Conservation (phyloP, 2,888 invertebrate species). For the Tachystola acroxantha region DNA sequence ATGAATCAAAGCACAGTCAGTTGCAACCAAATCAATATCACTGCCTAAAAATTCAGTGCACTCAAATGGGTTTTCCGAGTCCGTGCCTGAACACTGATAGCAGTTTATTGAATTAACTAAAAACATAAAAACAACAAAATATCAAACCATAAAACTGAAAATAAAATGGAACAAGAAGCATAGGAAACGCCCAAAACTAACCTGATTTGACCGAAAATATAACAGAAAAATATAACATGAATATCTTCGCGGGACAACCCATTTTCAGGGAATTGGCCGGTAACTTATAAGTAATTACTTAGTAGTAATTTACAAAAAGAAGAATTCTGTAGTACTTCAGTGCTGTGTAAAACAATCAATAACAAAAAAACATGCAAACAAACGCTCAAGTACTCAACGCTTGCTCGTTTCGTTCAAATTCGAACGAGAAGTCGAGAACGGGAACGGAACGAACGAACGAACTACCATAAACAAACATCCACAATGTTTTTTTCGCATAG, state of each 20-base stretch:
- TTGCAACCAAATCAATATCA: slow-evolving; percentile 81
- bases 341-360: too few relatives aligned
- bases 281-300: slow-evolving; percentile 5
- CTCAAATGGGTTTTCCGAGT: slow-evolving; percentile 86
- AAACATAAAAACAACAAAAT: slow-evolving; percentile 35
- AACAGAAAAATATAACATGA: slow-evolving; percentile 24
- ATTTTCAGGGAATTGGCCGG: slow-evolving; percentile 23
- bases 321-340: too few relatives aligned
- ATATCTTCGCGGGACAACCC: slow-evolving; percentile 20
- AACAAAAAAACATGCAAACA: too few relatives aligned
- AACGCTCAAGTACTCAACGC: too few relatives aligned
- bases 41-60: slow-evolving; percentile 88
- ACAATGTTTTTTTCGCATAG: too few relatives aligned
- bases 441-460: too few relatives aligned
- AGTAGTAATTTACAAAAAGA: too few relatives aligned
- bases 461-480: too few relatives aligned
- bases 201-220: slow-evolving; percentile 37
- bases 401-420: too few relatives aligned
- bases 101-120: slow-evolving; percentile 85
- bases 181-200: slow-evolving; percentile 43
- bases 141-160: slow-evolving; percentile 20
- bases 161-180: slow-evolving; percentile 14
- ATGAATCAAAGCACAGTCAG: slow-evolving; percentile 87
- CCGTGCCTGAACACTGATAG: slow-evolving; percentile 93
- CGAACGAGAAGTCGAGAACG: too few relatives aligned